A percentile compares a stretch with the other conserved stretches of the same genome.
Evolutionary conservation across 2,888 invertebrate genomes (phyloP).

Genomic region (Erebia ligea): DNA sequence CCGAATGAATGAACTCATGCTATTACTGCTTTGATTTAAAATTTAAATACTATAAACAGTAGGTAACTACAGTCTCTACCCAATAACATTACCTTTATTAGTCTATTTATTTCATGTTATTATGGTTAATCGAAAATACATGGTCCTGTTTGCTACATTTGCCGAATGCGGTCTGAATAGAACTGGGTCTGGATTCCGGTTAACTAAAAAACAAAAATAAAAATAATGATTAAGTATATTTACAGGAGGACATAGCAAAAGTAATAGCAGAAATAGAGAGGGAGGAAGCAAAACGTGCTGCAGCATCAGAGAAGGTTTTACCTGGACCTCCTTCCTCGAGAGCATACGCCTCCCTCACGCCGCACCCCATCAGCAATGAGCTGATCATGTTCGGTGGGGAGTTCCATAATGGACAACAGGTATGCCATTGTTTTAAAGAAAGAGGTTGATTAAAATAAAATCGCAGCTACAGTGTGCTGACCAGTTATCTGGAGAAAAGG

Average conservation of each 20-base stretch:
- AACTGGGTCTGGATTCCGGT: not conserved
- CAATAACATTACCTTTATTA: not conserved
- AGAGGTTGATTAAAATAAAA: not conserved
- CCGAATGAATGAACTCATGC: not conserved
- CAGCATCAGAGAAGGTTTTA: conserved; percentile 85
- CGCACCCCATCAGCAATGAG: conserved; percentile 93
- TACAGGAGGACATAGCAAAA: conserved; percentile 89
- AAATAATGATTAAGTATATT: not conserved
- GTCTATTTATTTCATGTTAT: not conserved
- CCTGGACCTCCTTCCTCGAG: conserved; percentile 88
- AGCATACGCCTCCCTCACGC: conserved; percentile 90
- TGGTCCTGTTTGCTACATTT: no score
- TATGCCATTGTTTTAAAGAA: conserved; percentile 49
- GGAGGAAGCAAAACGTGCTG: conserved; percentile 87
- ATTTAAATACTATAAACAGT: not conserved
- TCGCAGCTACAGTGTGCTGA: no score
- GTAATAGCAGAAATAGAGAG: conserved; percentile 90
- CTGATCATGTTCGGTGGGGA: conserved; percentile 96
- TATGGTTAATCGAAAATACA: not conserved
- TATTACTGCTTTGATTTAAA: not conserved
- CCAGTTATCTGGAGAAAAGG: no score
- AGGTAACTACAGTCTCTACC: not conserved
- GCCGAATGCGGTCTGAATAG: not conserved
- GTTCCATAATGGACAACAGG: conserved; percentile 93
- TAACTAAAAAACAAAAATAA: not conserved